Evolutionary conservation across 92 coral and sea anemone species (phyloP).

Genomic region (Palythoa caribaeorum): DNA sequence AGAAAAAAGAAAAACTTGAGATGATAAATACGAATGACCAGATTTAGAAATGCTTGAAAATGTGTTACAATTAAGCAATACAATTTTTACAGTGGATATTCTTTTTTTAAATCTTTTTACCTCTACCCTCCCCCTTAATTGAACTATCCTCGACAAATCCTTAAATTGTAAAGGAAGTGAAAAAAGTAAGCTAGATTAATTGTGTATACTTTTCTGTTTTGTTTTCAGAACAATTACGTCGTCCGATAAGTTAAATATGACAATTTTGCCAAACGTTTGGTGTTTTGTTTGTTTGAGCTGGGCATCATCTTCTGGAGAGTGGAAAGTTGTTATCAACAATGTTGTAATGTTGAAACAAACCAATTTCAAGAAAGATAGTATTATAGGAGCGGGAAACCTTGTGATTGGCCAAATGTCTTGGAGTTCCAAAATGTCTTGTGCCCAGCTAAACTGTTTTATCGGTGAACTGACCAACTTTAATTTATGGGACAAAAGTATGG

Average conservation of each 20-base stretch:
- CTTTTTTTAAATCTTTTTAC: no score
- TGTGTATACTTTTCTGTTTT: not conserved
- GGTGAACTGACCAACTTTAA: conserved; percentile 33
- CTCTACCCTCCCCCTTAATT: no score
- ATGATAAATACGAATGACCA: no score
- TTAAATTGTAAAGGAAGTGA: not conserved
- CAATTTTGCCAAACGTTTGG: conserved; percentile 12
- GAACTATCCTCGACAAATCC: no score
- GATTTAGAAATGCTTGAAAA: no score
- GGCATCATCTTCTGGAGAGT: conserved; percentile 2
- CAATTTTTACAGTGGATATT: no score
- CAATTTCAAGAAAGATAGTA: not conserved
- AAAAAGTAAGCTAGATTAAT: not conserved
- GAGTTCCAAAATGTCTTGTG: not conserved
- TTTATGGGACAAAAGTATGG: conserved; percentile 16
- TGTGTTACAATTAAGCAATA: no score
- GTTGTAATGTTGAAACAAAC: not conserved
- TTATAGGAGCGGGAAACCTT: not conserved
- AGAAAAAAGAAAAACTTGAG: no score
- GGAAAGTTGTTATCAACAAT: conserved; percentile 7
- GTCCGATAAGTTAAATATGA: not conserved
- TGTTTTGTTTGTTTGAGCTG: conserved; percentile 31
- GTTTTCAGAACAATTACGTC: not conserved
- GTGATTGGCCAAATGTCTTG: conserved; percentile 16
- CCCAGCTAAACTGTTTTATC: conserved; percentile 7